Evolutionary conservation across 2,797 vertebrate genomes (phyloP).

Genomic region (Glyptemys insculpta): DNA sequence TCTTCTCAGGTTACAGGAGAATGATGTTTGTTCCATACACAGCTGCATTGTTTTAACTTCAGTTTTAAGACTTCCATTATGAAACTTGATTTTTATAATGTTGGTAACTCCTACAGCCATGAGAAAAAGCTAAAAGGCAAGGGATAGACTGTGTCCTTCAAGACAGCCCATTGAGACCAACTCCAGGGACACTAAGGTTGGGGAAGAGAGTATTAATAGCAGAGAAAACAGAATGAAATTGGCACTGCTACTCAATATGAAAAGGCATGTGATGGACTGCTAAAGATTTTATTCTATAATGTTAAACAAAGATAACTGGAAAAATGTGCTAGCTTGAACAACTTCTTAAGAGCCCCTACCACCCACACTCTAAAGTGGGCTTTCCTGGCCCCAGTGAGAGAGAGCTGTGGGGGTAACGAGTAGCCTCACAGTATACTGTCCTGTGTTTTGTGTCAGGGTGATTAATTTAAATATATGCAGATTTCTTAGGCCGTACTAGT

Average conservation of each 20-base stretch:
- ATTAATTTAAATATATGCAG: not conserved
- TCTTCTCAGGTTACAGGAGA: not conserved
- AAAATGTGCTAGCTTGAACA: not conserved
- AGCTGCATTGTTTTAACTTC: not conserved
- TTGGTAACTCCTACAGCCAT: not conserved
- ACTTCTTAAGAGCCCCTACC: not conserved
- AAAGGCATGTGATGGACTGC: not conserved
- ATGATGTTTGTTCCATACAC: not conserved
- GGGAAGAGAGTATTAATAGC: not conserved
- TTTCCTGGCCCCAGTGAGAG: not conserved
- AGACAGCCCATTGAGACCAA: not conserved
- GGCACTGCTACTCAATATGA: not conserved
- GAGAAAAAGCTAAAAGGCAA: not conserved
- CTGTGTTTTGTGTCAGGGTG: not conserved
- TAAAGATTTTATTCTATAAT: not conserved
- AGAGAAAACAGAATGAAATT: not conserved
- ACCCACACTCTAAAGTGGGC: not conserved
- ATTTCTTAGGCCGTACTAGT: not conserved
- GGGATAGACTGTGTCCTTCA: not conserved
- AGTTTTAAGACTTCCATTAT: not conserved
- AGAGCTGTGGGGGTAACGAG: rapidly evolving
- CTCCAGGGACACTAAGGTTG: not conserved
- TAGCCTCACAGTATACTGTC: rapidly evolving
- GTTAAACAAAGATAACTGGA: not conserved
- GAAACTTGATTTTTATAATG: not conserved